Evolutionary conservation across 2,888 invertebrate species (phyloP), one percentile per base, ranked within the genome.

Genomic region (Prosopocoilus inquinatus): DNA sequence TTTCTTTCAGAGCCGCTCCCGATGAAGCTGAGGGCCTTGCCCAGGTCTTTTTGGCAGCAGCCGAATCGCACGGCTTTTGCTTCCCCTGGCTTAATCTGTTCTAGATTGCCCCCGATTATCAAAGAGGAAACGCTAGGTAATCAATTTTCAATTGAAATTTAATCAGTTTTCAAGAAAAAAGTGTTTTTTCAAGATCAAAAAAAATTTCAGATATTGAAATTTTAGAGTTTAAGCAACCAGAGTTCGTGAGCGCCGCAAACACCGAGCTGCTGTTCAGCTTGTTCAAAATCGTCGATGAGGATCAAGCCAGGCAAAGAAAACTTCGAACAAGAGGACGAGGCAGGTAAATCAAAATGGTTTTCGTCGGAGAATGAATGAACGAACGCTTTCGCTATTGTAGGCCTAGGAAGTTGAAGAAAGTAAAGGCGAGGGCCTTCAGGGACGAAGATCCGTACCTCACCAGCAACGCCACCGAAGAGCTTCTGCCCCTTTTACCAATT

Each of bases 41-140:
- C 81, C 8, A 78, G 77, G 64, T 80, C 80, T 9, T 81, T 81
- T 67, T 81, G 81, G 81, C 78, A 79, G 66, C 80, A 81, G 60
- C 81, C 81, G 2, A 81, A 81, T 63, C 70, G 74, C 49, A 72
- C 79, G 0, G 71, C 73, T 43, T 67, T 72, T 20, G 69, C 77
- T 33, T 77, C 80, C 1, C 80, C 80, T 3, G 79, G 75, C 9
- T 55, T 46, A 50, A 54, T 45, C 15, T 39, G 16, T 34, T 16
- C 15, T 15, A n/a, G 15, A 28, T 28, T 28, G 5, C 20, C 20
- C 20, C 5, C 20, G 20, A 28, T 28, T 28, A 28, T 28, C 20
- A 28, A 28, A 28, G 20, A 28, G 7, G 20, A 28, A 28, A 4
- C 5, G 7, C 20, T 28, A 5, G 20, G 20, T 28, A 20, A 3